phyloP scores from a whole-genome alignment of 2,888 invertebrate genomes.

The Mesodorylaimus sp. region DNA sequence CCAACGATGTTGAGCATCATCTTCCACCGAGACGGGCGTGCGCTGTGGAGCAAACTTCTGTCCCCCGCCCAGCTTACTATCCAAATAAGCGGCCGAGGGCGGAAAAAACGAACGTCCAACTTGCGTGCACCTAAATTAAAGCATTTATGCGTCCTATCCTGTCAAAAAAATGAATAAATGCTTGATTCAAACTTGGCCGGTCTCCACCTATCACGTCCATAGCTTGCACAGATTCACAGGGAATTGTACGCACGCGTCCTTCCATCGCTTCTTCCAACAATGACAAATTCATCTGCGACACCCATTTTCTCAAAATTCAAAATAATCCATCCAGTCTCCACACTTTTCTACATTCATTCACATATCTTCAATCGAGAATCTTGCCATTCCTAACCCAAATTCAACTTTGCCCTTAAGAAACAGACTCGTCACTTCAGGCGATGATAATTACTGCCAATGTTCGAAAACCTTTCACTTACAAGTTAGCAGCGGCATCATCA shows the following conservation, averaged over 20 bases:
- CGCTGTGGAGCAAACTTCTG: too few species aligned
- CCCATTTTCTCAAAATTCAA: slow-evolving; percentile 90
- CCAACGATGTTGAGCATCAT: slow-evolving; percentile 99
- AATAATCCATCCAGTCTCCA: too few species aligned
- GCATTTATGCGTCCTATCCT: neutral
- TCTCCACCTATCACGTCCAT: slow-evolving; percentile 98
- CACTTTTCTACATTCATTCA: too few species aligned
- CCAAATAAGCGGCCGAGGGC: slow-evolving; percentile 43
- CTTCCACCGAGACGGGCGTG: slow-evolving; percentile 98
- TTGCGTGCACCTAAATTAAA: slow-evolving; percentile 56
- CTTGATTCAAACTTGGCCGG: slow-evolving; percentile 79
- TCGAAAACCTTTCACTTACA: too few species aligned
- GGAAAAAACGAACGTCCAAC: slow-evolving; percentile 97
- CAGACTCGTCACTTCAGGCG: too few species aligned
- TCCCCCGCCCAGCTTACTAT: slow-evolving; percentile 54
- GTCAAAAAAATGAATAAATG: slow-evolving; percentile 7
- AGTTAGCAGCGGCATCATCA: too few species aligned
- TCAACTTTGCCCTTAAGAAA: too few species aligned
- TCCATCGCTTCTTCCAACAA: slow-evolving; percentile 92
- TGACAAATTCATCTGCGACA: slow-evolving; percentile 73
- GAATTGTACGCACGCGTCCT: slow-evolving; percentile 73
- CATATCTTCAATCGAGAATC: too few species aligned
- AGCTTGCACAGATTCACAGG: slow-evolving; percentile 83
- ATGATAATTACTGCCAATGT: too few species aligned
- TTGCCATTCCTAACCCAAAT: too few species aligned